phyloP scores from a whole-genome alignment of 2,113 vertebrate genomes.

The Arizona elegans region DNA sequence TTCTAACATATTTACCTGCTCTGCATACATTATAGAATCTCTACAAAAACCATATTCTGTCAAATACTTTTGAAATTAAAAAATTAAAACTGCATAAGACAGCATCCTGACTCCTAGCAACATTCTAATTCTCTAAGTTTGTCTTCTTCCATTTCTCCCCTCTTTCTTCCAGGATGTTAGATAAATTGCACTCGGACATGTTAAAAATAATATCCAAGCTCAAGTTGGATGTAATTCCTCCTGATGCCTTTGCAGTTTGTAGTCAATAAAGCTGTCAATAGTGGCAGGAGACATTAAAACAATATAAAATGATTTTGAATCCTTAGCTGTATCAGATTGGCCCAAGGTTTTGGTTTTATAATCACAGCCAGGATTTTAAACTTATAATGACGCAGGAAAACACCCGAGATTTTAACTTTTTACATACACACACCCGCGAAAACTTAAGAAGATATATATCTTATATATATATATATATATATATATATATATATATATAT shows the following conservation, averaged over 20 bases:
- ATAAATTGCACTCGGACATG: background rate
- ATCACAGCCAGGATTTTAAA: too few relatives aligned
- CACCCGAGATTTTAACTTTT: too few relatives aligned
- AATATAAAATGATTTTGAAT: constrained; percentile 31
- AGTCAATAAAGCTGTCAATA: background rate
- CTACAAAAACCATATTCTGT: background rate
- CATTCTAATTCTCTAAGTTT: background rate
- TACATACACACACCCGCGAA: too few relatives aligned
- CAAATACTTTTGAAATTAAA: background rate
- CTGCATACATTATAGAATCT: background rate
- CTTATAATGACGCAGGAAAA: too few relatives aligned
- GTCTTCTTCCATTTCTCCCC: background rate
- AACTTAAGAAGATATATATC: too few relatives aligned
- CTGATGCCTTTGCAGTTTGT: background rate
- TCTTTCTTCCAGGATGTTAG: background rate
- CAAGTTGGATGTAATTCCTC: background rate
- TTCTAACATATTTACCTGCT: background rate
- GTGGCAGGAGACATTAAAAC: constrained; percentile 5
- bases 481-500: too few relatives aligned
- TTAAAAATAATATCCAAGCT: constrained; percentile 44
- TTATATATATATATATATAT: too few relatives aligned
- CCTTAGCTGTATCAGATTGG: constrained; percentile 42
- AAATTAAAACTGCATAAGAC: background rate
- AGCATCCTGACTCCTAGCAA: background rate
- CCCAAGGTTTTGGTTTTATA: background rate